phyloP scores from a whole-genome alignment of 2,797 vertebrate genomes.

The Ctenochaetus hawaiiensis region DNA sequence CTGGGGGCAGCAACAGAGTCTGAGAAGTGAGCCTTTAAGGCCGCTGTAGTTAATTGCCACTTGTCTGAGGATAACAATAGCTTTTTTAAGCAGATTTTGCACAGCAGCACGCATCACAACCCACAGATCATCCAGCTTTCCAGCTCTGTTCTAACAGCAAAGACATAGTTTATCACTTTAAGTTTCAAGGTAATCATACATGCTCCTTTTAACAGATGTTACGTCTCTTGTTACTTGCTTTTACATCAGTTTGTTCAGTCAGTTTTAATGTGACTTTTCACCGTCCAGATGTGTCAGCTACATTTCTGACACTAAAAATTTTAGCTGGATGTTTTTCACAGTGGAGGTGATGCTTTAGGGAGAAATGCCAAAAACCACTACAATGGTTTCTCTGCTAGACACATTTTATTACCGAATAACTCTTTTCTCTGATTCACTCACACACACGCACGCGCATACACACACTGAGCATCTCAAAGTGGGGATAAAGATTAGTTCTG shows the following conservation, averaged over 20 bases:
- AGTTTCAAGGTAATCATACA: slow-evolving; percentile 22
- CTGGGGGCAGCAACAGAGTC: slow-evolving; percentile 19
- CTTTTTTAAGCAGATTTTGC: slow-evolving; percentile 29
- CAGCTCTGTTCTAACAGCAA: slow-evolving; percentile 16
- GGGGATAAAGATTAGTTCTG: slow-evolving; percentile 77
- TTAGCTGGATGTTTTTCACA: slow-evolving; percentile 30
- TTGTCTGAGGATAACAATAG: slow-evolving; percentile 46
- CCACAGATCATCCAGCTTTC: background rate
- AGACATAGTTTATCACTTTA: slow-evolving; percentile 13
- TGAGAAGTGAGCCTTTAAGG: slow-evolving; percentile 21
- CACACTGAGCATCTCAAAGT: slow-evolving; percentile 37
- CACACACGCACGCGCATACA: background rate
- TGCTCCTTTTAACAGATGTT: slow-evolving; percentile 13
- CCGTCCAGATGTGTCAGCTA: slow-evolving; percentile 11
- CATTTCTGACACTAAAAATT: slow-evolving; percentile 14
- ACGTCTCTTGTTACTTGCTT: slow-evolving; percentile 22
- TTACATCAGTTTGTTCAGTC: slow-evolving; percentile 31
- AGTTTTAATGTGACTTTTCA: slow-evolving; percentile 36
- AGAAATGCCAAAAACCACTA: slow-evolving; percentile 30
- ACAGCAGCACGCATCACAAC: slow-evolving; percentile 10
- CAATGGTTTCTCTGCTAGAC: slow-evolving; percentile 37
- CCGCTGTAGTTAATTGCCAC: slow-evolving; percentile 35
- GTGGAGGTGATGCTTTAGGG: slow-evolving; percentile 28
- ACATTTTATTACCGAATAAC: slow-evolving; percentile 42
- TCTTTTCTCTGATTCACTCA: slow-evolving; percentile 2